Conservation (phyloP, 2,113 vertebrate genomes). For the Leptosomus discolor region DNA sequence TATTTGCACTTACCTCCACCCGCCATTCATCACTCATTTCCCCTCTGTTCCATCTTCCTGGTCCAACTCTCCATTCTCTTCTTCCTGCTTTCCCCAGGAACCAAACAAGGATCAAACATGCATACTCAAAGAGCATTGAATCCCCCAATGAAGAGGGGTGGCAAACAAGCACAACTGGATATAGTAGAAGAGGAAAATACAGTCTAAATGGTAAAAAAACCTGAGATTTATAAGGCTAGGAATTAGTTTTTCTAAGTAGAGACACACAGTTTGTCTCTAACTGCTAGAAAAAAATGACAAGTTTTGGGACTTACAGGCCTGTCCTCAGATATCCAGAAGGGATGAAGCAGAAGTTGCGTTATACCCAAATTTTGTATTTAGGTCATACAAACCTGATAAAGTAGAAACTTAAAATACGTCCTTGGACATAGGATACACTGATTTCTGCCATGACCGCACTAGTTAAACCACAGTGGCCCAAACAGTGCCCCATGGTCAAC, state of each 20-base stretch:
- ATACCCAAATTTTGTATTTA: neutral
- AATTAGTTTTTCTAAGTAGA: neutral
- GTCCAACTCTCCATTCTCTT: neutral
- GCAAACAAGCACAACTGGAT: neutral
- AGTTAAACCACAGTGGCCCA: neutral
- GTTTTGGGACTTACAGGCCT: neutral
- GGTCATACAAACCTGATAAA: neutral
- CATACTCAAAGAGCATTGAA: neutral
- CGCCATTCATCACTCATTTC: rapidly evolving
- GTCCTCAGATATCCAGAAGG: neutral
- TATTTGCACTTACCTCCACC: neutral
- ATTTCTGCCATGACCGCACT: neutral
- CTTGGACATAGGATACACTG: neutral
- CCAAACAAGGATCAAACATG: neutral
- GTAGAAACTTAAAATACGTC: neutral
- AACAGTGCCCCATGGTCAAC: rapidly evolving
- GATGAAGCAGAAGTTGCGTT: neutral
- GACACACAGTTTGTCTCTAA: neutral
- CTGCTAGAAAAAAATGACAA: neutral
- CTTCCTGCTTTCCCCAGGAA: neutral
- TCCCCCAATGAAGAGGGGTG: neutral
- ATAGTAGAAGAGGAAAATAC: neutral
- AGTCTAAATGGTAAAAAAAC: neutral
- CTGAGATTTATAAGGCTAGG: neutral
- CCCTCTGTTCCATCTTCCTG: neutral